These are phyloP conservation scores for Threskiornis aethiopicus DNA, from an alignment of 2,797 vertebrate species.

Conservation along the genomic window DNA sequence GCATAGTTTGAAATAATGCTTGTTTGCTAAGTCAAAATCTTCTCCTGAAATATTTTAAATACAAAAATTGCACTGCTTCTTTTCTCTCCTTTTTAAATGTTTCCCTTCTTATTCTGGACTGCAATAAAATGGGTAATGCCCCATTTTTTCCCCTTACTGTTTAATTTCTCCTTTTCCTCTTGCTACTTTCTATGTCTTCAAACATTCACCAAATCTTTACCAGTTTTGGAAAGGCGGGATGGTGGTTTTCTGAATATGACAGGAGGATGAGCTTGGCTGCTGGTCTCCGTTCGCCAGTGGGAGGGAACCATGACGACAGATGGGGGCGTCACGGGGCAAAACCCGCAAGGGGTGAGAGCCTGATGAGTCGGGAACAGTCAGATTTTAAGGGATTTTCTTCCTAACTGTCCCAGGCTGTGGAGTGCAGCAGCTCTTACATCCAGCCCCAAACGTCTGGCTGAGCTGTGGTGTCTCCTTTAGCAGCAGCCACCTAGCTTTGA, in stretches of 20 bases:
- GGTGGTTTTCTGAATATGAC: neutral
- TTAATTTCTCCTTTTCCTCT: conserved; percentile 34
- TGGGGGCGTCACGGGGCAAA: neutral
- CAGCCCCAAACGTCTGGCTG: neutral
- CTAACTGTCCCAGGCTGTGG: neutral
- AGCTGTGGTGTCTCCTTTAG: neutral
- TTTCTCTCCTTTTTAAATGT: conserved; percentile 27
- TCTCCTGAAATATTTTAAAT: conserved; percentile 19
- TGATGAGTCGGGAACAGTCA: neutral
- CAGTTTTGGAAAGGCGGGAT: neutral
- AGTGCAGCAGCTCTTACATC: neutral
- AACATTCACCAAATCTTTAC: neutral
- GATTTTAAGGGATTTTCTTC: neutral
- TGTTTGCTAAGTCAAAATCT: neutral
- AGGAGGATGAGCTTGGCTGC: neutral
- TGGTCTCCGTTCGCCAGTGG: neutral
- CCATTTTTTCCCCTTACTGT: conserved; percentile 40
- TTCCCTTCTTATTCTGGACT: conserved; percentile 5
- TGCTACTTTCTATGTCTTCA: neutral
- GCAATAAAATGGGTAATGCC: conserved; percentile 62
- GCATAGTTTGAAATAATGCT: neutral
- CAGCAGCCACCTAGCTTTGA: neutral
- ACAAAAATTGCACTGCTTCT: conserved; percentile 2
- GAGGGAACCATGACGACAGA: neutral
- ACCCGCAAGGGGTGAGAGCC: neutral